phyloP scores from a whole-genome alignment of 2,888 invertebrate genomes.

The Ophraella communa region DNA sequence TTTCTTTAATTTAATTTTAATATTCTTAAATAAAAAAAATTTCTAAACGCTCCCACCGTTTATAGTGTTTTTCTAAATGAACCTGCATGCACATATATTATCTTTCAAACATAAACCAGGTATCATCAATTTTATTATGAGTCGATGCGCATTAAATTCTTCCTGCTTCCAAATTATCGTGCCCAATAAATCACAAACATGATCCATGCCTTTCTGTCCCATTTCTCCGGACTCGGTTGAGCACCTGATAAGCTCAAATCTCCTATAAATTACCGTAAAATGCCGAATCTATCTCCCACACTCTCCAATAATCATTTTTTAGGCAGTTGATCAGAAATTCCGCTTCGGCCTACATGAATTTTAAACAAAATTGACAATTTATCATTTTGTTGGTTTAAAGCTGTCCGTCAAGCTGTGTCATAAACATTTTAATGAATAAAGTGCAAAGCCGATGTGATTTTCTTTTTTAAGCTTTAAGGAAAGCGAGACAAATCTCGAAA shows the following conservation, averaged over 20 bases:
- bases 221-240: slow-evolving; percentile 54
- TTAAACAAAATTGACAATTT: not conserved
- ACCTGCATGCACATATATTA: not conserved
- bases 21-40: too few relatives aligned
- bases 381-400: not conserved
- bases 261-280: slow-evolving; percentile 50
- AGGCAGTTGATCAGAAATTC: slow-evolving; percentile 15
- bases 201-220: slow-evolving; percentile 42
- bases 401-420: not conserved
- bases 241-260: slow-evolving; percentile 54
- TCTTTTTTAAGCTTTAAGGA: not conserved
- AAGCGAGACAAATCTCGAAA: not conserved
- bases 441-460: not conserved
- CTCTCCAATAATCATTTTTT: slow-evolving; percentile 29
- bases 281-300: slow-evolving; percentile 26
- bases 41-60: too few relatives aligned
- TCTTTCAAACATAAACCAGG: not conserved
- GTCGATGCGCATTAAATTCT: slow-evolving; percentile 12
- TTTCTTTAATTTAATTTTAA: too few relatives aligned
- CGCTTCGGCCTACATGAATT: slow-evolving; percentile 4
- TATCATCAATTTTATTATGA: slow-evolving; percentile 23
- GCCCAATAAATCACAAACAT: slow-evolving; percentile 26
- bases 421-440: not conserved
- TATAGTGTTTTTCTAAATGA: not conserved
- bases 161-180: slow-evolving; percentile 11